Evolutionary conservation across 2,888 invertebrate species (phyloP), one percentile per base, ranked within the genome.

Genomic region (Gastracanthus pulcherrimus): DNA sequence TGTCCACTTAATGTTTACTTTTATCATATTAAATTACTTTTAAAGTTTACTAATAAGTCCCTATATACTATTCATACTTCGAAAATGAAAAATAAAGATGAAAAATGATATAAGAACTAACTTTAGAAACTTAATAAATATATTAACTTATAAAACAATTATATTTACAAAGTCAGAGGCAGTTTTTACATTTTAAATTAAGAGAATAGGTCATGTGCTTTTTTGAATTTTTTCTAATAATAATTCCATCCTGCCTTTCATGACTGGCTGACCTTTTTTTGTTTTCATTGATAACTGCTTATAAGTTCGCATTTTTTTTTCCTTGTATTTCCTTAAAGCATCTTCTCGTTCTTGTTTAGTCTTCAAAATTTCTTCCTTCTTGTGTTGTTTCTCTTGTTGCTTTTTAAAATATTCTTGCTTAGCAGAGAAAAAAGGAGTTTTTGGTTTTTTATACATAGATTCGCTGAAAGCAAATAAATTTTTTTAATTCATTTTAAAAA

Each of bases 221-320:
- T 48, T 41, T 60, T 96, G 94, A 85, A 97, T 96, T 91, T 96
- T 95, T 87, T 96, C 95, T 19, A 97, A 91, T 74, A 98, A 92
- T 88, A 96, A 90, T 91, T 97, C 95, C 88, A 97, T 93, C 85
- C 97, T 93, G 75, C 95, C 95, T 80, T 95, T 96, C 97, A 98
- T 97, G 1, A 97, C 92, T 0, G 97, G 97, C 88, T 98, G 97
- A 0, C 97, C 97, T 87, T 94, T 96, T 86, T 94, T 95, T 0
- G 96, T 97, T 89, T 95, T 96, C 89, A 95, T 95, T 67, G 95
- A 95, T 58, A 97, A 91, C 84, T 94, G 95, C 91, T 95, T 96
- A 83, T 93, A 95, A 80, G 94, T 94, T 69, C 95, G 94, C 66
- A 94, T 92, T 86, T 95, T 96, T 86, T 95, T 95, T 87, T 95